phyloP scores from a whole-genome alignment of 2,888 invertebrate species.

The Lasioglossum zephyrum region DNA sequence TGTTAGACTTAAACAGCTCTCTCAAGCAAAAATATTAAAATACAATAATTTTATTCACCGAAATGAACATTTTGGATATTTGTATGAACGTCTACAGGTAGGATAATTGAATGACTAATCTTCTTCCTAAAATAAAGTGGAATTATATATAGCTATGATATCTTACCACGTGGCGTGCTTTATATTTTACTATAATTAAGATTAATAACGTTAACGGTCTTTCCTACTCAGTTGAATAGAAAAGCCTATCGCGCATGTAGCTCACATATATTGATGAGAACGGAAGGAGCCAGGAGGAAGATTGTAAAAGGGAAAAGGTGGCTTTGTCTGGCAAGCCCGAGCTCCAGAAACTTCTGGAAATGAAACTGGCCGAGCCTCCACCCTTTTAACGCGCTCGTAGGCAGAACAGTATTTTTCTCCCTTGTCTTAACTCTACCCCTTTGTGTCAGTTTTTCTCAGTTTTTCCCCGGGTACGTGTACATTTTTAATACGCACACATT shows the following conservation, averaged over 20 bases:
- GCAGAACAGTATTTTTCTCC: neutral
- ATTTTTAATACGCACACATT: neutral
- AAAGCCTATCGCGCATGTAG: neutral
- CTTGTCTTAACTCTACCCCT: neutral
- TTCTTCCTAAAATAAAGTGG: neutral
- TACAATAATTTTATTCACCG: neutral
- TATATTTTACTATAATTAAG: neutral
- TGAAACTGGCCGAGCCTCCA: conserved; percentile 6
- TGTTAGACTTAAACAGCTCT: neutral
- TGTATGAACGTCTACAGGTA: neutral
- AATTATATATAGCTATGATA: neutral
- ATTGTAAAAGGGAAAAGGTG: conserved; percentile 31
- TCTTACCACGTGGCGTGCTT: neutral
- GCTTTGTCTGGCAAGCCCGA: neutral
- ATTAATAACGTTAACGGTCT: neutral
- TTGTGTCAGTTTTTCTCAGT: neutral
- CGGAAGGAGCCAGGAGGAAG: neutral
- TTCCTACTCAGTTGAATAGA: neutral
- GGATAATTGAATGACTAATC: neutral
- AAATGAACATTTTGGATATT: neutral
- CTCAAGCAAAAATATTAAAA: neutral
- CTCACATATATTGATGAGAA: neutral
- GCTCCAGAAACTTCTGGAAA: conserved; percentile 6
- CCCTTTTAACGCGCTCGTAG: neutral
- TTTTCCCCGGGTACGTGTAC: conserved; percentile 1